Evolutionary conservation across 1,140 invertebrate species (phyloP).

Genomic region (Cotesia vestalis): DNA sequence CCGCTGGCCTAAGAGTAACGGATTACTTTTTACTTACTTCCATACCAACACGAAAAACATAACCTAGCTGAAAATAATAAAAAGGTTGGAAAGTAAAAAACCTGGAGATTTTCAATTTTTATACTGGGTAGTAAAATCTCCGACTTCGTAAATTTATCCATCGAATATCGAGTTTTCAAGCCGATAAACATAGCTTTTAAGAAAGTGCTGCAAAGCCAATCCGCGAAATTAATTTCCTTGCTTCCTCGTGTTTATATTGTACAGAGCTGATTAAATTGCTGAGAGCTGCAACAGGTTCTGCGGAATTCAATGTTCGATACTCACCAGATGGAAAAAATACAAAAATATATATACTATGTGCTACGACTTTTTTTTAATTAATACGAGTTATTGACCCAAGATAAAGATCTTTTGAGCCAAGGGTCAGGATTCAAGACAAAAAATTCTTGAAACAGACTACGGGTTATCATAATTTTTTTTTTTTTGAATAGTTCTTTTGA

Average conservation of each 20-base stretch:
- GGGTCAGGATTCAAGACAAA: no score
- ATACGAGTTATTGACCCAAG: no score
- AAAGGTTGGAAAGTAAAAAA: neutral
- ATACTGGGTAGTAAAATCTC: neutral
- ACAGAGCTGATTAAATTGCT: constrained; percentile 24
- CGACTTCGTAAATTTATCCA: neutral
- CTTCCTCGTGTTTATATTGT: neutral
- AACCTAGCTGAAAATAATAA: neutral
- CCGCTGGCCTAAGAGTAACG: neutral
- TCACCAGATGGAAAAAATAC: neutral
- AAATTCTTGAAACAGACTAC: no score
- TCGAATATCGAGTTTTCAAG: neutral
- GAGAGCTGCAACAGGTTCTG: constrained; percentile 12
- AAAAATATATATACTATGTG: neutral
- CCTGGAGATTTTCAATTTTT: constrained; percentile 1
- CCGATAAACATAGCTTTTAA: no score
- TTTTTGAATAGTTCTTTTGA: no score
- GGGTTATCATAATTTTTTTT: no score
- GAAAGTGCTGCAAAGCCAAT: neutral
- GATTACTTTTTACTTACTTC: constrained; percentile 6
- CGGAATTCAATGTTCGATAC: neutral
- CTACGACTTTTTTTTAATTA: no score
- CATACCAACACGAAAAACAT: neutral
- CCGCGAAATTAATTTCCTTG: constrained; percentile 23
- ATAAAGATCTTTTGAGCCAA: no score